Base-by-base conservation (phyloP, 2,888 invertebrate genomes). In the Netelia fuscicornis region DNA sequence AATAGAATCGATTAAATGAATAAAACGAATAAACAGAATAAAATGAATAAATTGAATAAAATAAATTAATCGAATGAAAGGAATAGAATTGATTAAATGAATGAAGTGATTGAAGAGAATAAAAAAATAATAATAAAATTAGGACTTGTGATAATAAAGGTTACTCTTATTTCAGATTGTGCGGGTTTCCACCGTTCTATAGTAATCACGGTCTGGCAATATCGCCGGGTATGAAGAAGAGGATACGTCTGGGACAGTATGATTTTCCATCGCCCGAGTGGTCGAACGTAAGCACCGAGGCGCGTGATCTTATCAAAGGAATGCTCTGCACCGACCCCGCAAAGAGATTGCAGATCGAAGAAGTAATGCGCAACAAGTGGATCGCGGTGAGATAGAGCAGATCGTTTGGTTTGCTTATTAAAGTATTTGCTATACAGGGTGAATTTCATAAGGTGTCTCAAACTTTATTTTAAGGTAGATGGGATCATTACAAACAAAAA, bases 101-200 rank as follows among this genome's bases (percentile, higher is more conserved):
- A 30, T 30, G 30, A 30, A 30, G 5, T 0, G 6, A 5, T 37
- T 37, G 6, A 37, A 37, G 37, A 37, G 6, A 3, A 37, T 37
- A 6, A 37, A 72, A 37, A 37, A 3, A 30, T 0, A 30, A 37
- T 37, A 37, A 37, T 20, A 37, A 37, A 37, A 37, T 37, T 6
- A 5, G 37, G 37, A 0, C 1, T 37, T 37, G 37, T 37, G 1
- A 37, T 25, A 75, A 74, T 54, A 13, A 74, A 42, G 13, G 56
- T 56, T 42, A 3, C 44, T 54, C n/a, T 44, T 52, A 13, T 80
- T 91, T 60, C 88, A 96, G 96, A 89, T 95, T 99, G 85, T 99
- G 99, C 93, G 99, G 99, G 0, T 99, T 99, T 94, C 99, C 99
- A 9, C 99, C 99, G 0, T 99, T 99, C 95, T 99, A 99, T 94